Evolutionary conservation across 1,140 invertebrate genomes (phyloP), one percentile per base, ranked within the genome.

Genomic region (Musca domestica): DNA sequence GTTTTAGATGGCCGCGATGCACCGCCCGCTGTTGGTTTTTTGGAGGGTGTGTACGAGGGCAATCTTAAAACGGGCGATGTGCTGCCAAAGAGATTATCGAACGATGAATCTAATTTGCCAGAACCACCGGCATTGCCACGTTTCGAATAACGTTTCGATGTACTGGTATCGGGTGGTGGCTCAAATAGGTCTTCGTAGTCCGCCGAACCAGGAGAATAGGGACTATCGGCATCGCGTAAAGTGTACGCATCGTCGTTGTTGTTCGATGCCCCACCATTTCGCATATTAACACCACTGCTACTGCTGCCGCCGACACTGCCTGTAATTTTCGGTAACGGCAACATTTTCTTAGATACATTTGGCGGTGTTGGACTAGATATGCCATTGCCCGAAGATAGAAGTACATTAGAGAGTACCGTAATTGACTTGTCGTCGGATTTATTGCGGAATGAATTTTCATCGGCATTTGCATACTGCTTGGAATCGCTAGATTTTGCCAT

Each of bases 181-280:
- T 93, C 91, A 83, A 94, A 94, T 46, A 94, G 84, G 78, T 94
- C 93, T 74, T 93, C 91, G 73, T 91, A 93, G 75, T 94, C 89
- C 70, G 88, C 91, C 3, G 91, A 92, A 23, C 90, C 92, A 0
- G 92, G 92, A 22, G 92, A 94, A 82, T 94, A 94, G 0, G 93
- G 93, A 12, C 92, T 94, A 63, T 92, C 89, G 73, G 84, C 90
- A 46, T 91, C 92, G 66, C 75, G 69, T 47, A 64, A 52, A 34
- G 72, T 76, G 14, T 73, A 76, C 2, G 76, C 71, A 23, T 80
- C 78, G 17, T 78, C 85, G 88, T 89, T 46, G 3, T 61, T 61
- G 17, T 61, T 61, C 4, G 56, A 61, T 61, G 56, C 34, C 12
- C 56, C 27, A 30, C 89, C 77, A 67, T 85, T 85, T 61, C 78